Base-by-base conservation (phyloP, 2,113 vertebrate species). In the Hypomesus transpacificus region DNA sequence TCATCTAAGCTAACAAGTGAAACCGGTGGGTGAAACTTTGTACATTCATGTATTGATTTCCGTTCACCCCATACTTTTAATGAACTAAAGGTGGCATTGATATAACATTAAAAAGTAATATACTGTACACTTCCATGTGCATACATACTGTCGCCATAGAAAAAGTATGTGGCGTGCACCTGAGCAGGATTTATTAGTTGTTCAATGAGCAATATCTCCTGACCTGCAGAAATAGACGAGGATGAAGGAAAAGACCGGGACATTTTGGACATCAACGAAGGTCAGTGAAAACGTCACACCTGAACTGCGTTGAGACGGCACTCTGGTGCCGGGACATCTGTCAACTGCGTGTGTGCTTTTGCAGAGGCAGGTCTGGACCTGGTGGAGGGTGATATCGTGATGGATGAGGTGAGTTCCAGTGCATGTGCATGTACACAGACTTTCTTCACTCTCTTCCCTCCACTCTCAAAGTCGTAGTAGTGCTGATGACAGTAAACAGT, bases 191-290 rank as follows among this genome's bases (percentile, higher is more conserved):
- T 24, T 24, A 24, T 24, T 24, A 24, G 24, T 24, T 24, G 24
- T 24, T 52, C 18, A 24, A 53, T 26, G 11, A 7, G 18, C 24
- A 3, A 22, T 20, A 60, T 17, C 34, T 13, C 53, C 22, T 82
- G 79, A 87, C 78, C 56, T 57, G 52, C 87, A 93, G 90, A 94
- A 74, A 88, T 84, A 79, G 93, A 96, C 11, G 14, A 93, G 28
- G 95, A 97, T 78, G 87, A 81, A 79, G 94, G 93, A 82, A 80
- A 81, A 20, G 90, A 95, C 76, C 88, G 56, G 82, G 95, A 97
- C 82, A 94, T 96, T 81, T 88, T 94, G 14, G 75, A 94, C 78
- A 92, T 96, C 71, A 98, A 96, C 83, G 74, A 92, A 94, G 94
- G 95, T 96, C 69, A 66, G 76, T 74, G 7, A 13, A 2, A 54